A percentile compares a stretch with the other conserved stretches of the same genome.
Conservation (phyloP, 2,888 invertebrate species). For the Nipponacmea schrenckii region DNA sequence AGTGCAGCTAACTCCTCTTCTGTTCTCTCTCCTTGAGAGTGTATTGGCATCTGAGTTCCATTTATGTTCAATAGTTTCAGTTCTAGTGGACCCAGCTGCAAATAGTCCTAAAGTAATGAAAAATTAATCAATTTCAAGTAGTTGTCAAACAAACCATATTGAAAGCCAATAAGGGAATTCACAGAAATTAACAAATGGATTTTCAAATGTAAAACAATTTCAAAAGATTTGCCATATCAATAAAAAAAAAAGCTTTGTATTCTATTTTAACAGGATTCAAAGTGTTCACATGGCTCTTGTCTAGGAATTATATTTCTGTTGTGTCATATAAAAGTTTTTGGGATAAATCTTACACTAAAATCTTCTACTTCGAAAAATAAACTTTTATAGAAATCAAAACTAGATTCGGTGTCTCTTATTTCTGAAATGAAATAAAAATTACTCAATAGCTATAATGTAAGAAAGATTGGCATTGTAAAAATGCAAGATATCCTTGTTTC, state of each 20-base stretch:
- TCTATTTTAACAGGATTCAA: no score
- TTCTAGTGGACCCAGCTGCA: conserved; percentile 64
- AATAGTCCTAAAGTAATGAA: conserved; percentile 53
- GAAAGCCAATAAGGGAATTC: no score
- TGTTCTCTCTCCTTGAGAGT: conserved; percentile 39
- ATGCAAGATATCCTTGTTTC: no score
- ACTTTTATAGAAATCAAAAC: conserved; percentile 17
- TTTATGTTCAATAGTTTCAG: conserved; percentile 61
- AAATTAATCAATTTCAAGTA: background rate
- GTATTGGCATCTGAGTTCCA: conserved; percentile 56
- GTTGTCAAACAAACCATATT: no score
- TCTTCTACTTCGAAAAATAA: conserved; percentile 60
- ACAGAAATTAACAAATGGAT: no score
- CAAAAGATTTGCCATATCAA: no score
- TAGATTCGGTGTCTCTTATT: conserved; percentile 7
- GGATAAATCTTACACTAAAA: conserved; percentile 51
- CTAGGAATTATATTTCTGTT: no score
- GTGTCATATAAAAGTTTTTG: no score
- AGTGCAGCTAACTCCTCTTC: conserved; percentile 53
- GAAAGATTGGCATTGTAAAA: background rate
- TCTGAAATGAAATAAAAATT: conserved; percentile 10
- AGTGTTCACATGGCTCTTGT: no score
- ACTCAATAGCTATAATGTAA: background rate
- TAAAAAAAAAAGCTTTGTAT: no score
- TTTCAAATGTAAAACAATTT: no score